Conservation (phyloP, 2,797 vertebrate species). For the Gadopsis marmoratus region DNA sequence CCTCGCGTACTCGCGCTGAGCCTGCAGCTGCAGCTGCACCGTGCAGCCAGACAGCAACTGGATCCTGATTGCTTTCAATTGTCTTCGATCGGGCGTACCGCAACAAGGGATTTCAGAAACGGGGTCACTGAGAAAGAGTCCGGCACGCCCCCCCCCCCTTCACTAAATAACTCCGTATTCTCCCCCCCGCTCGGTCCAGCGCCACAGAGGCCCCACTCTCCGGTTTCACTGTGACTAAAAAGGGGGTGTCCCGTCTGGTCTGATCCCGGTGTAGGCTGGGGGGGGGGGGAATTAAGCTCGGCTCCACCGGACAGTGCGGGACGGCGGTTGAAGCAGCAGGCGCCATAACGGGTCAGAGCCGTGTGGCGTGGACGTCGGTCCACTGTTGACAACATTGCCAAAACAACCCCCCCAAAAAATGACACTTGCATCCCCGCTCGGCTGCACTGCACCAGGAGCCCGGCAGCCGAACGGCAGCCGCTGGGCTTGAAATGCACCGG, state of each 20-base stretch:
- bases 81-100: slow-evolving; percentile 81
- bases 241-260: slow-evolving; percentile 45
- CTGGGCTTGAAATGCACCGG: not conserved
- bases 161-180: slow-evolving; percentile 65
- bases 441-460: slow-evolving; percentile 52
- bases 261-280: not conserved
- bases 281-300: slow-evolving; percentile 2
- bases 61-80: slow-evolving; percentile 83
- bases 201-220: slow-evolving; percentile 73
- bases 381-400: not conserved
- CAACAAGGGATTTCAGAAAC: slow-evolving; percentile 79
- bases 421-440: not conserved
- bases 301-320: slow-evolving; percentile 27
- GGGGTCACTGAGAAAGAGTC: slow-evolving; percentile 77
- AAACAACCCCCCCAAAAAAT: not conserved
- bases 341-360: slow-evolving; percentile 51
- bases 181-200: slow-evolving; percentile 31
- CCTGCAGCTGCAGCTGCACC: slow-evolving; percentile 52
- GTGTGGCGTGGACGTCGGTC: slow-evolving; percentile 19
- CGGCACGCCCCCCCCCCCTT: slow-evolving; percentile 51
- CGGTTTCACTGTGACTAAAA: slow-evolving; percentile 72
- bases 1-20: slow-evolving; percentile 39
- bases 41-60: slow-evolving; percentile 76
- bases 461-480: not conserved
- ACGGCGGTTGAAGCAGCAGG: slow-evolving; percentile 19